A percentile compares a stretch with the other conserved stretches of the same genome.
Conservation (phyloP, 2,888 invertebrate genomes). For the Pecten maximus region DNA sequence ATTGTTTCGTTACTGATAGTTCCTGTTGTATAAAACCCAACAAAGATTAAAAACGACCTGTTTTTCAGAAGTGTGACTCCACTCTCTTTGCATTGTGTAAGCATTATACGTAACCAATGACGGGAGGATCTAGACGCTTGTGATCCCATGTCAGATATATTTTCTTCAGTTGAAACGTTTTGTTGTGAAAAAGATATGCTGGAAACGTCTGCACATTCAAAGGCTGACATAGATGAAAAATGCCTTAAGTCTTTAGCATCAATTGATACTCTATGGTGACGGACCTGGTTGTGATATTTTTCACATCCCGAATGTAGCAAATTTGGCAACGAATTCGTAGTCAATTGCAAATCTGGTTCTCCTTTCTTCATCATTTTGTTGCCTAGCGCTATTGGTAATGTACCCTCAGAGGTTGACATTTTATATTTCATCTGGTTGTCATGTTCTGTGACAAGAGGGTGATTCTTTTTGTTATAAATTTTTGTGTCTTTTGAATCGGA, state of each 20-base stretch:
- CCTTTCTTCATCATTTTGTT: not conserved
- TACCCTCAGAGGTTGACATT: not conserved
- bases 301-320: not conserved
- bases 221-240: not conserved
- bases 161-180: not conserved
- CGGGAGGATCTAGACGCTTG: not conserved
- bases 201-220: not conserved
- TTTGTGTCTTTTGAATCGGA: not conserved
- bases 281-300: not conserved
- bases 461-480: not conserved
- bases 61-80: not conserved
- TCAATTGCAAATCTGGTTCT: not conserved
- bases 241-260: not conserved
- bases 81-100: not conserved
- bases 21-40: not conserved
- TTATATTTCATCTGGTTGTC: not conserved
- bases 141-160: not conserved
- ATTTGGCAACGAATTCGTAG: not conserved
- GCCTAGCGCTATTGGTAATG: not conserved
- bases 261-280: not conserved
- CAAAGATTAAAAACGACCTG: not conserved
- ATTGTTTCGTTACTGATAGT: not conserved
- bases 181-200: not conserved
- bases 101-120: not conserved
- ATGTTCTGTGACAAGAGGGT: not conserved